Evolutionary conservation across 2,113 vertebrate genomes (phyloP), one percentile per base, ranked within the genome.

Genomic region (Ictalurus punctatus): DNA sequence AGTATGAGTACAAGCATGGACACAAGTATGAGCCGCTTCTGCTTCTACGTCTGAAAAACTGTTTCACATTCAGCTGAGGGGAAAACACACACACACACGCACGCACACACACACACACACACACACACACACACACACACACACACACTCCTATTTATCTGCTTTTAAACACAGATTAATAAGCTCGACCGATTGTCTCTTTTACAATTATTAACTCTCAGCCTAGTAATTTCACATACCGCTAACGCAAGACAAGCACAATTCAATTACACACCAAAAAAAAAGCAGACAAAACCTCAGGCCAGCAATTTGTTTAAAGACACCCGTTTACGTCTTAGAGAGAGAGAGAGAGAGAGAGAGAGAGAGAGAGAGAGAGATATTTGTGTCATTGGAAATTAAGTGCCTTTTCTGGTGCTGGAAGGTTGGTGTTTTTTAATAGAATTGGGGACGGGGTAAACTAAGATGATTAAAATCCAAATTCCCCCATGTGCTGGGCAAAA

Each of bases 381-480:
- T 95, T 97, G 96, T 97, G 97, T 97, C 95, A 97, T 95, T 96
- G 96, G 73, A 97, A 98, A 98, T 99, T 96, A 99, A 99, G 97
- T 97, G 97, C 96, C 96, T 97, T 86, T 96, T 84, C 92, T 96
- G 96, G 94, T 95, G 97, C 96, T 97, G 95, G 96, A 97, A 97
- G 97, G 96, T 97, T 97, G 95, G 96, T 95, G 95, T 96, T 98
- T 97, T 82, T 96, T 97, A 99, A 99, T 98, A 97, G 97, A 98
- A 98, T 97, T 97, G 96, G 91, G 95, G 96, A 94, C 96, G 96
- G 93, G 93, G 93, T 86, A 83, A 88, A 90, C 86, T 78, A 93
- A 97, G 97, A 97, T 97, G 97, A 98, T 98, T 98, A 98, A 98
- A 98, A 99, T 99, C 97, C 97, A 97, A 98, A 99, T 98, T 98